A percentile compares a stretch with the other conserved stretches of the same genome.
Conservation (phyloP, 1,140 invertebrate genomes). For the Portunus trituberculatus region DNA sequence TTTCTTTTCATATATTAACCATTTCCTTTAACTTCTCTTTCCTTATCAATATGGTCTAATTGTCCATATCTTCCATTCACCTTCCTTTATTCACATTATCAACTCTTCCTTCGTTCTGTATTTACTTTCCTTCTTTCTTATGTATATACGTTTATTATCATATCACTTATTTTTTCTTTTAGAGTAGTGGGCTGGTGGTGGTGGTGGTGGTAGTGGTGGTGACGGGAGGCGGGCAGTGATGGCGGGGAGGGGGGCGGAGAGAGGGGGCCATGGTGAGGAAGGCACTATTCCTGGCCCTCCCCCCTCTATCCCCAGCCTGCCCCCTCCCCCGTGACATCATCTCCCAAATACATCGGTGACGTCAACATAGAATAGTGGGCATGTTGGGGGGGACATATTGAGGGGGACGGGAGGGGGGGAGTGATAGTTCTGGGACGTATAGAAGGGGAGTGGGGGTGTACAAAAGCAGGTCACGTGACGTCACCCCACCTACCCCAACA, state of each 20-base stretch:
- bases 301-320: background rate
- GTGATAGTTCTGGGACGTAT: too few relatives aligned
- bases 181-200: too few relatives aligned
- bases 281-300: conserved; percentile 41
- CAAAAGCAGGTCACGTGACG: conserved; percentile 29
- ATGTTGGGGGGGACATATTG: background rate
- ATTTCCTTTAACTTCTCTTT: too few relatives aligned
- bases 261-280: background rate
- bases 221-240: background rate
- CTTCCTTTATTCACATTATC: too few relatives aligned
- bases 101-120: too few relatives aligned
- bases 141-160: too few relatives aligned
- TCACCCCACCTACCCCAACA: background rate
- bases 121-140: too few relatives aligned
- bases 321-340: conserved; percentile 24
- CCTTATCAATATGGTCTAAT: too few relatives aligned
- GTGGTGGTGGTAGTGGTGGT: background rate
- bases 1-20: too few relatives aligned
- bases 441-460: background rate
- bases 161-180: background rate
- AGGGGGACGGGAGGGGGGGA: background rate
- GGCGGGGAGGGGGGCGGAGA: background rate
- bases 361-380: background rate
- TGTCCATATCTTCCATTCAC: too few relatives aligned
- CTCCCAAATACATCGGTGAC: conserved; percentile 38